Percentiles rank a stretch among this genome's conserved stretches.
Evolutionary conservation across 2,888 invertebrate species (phyloP).

Genomic region (Hydraecia micacea): DNA sequence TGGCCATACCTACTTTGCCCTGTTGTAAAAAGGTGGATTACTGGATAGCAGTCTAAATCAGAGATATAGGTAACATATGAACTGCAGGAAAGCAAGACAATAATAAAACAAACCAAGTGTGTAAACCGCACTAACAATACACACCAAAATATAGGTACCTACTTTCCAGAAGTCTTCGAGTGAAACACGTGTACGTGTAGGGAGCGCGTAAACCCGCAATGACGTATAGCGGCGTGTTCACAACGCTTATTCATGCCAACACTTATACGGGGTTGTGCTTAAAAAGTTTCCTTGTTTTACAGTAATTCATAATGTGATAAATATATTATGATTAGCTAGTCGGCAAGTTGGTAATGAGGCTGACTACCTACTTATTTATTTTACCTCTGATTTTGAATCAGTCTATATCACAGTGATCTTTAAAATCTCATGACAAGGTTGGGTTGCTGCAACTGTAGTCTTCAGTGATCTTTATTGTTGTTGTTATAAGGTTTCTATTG

Average conservation of each 20-base stretch:
- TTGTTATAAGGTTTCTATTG: neutral
- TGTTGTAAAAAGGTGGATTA: neutral
- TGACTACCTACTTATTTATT: neutral
- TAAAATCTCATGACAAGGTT: neutral
- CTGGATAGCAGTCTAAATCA: too few species aligned
- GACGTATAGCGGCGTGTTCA: constrained; percentile 6
- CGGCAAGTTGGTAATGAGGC: neutral
- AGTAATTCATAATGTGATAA: neutral
- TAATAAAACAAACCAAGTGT: neutral
- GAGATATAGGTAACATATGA: too few species aligned
- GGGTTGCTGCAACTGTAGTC: neutral
- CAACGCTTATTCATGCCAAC: constrained; percentile 3
- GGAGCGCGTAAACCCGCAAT: neutral
- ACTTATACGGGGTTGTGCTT: constrained; percentile 4
- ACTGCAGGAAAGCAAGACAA: neutral
- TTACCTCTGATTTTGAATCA: neutral
- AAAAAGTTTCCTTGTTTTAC: neutral
- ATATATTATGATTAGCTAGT: neutral
- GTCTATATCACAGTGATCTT: neutral
- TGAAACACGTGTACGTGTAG: constrained; percentile 8
- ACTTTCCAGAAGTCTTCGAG: neutral
- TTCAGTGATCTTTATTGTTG: neutral
- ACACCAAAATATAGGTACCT: neutral
- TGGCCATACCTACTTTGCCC: neutral
- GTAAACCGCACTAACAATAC: neutral